Base-by-base conservation (phyloP, 37 sponge, comb jelly and placozoan species). In the Lycopodina hypogea region DNA sequence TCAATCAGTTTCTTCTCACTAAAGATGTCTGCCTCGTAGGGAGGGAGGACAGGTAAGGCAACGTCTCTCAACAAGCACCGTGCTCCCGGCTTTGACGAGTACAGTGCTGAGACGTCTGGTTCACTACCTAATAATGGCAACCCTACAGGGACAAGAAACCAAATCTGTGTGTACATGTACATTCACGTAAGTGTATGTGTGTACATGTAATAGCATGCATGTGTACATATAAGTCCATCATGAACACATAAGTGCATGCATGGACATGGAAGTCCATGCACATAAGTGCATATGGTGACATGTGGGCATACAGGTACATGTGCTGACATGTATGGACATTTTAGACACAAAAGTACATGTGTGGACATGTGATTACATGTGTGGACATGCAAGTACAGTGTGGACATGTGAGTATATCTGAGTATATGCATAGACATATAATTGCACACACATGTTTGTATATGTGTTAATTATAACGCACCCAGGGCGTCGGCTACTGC, bases 401-500 rank as follows among this genome's bases (percentile, higher is more conserved):
- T n/a, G n/a, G n/a, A n/a, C n/a, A n/a, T n/a, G n/a, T n/a, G n/a
- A n/a, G n/a, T n/a, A n/a, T n/a, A n/a, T n/a, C n/a, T n/a, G n/a
- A n/a, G n/a, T n/a, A n/a, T n/a, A n/a, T n/a, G n/a, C n/a, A n/a
- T n/a, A n/a, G 12, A 53, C 55, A 53, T 53, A 53, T 17, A 17
- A 53, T 19, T 12, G 17, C 12, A 53, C 12, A 19, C 19, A n/a
- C 65, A 28, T 19, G 30, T 23, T 8, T 48, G 72, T 48, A 26
- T 28, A 53, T 15, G 51, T 24, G 9, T 62, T 62, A 18, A 26
- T 37, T 3, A 3, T 45, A 48, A 23, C 71, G 7, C 34, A 88
- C 90, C 71, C 21, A 97, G 88, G 23, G 59, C 32, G 29, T 92
- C 93, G 3, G 98, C 88, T 57, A 97, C 34, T 6, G 82, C 87